Evolutionary conservation across 1,140 invertebrate species (phyloP), one percentile per base, ranked within the genome.

Genomic region (Stenopsyche tienmushanensis): DNA sequence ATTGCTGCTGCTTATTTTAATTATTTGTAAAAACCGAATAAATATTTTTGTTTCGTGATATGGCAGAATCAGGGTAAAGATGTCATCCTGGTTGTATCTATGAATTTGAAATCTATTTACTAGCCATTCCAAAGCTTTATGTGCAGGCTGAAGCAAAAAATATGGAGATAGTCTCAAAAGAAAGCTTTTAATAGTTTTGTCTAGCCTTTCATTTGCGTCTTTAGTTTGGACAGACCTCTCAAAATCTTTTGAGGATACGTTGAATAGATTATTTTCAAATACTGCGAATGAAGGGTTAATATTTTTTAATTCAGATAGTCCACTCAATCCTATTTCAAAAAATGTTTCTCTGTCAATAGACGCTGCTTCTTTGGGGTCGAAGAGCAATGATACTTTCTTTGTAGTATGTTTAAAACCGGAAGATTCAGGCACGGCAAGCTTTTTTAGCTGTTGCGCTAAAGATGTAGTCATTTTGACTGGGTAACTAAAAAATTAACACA

Each of bases 91-190:
- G 74, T 97, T 97, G 74, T 90, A 97, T 52, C 90, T 81, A 72
- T 98, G 91, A 65, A 98, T 90, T 49, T 89, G 86, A 76, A 90
- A 97, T 72, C 94, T 87, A 66, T 90, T 84, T 49, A 97, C 86
- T 1, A 98, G 80, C 96, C 95, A 98, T 83, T 98, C 96, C 21
- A 98, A 76, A 18, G 91, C 87, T 83, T 96, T 92, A 62, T 96
- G 92, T 8, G 93, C 84, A 10, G 90, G 85, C 73, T 88, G 89
- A 0, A 95, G 75, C 29, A 94, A 76, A 71, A 97, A 89, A 76
- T 95, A 97, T 3, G 95, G 95, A 0, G 94, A 93, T 8, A 96
- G 69, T 34, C 89, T 78, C 34, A 89, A 75, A 0, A 97, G 75
- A 80, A 97, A 97, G 63, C 88, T 86, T 52, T 85, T 83, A n/a